Evolutionary conservation across 2,888 invertebrate genomes (phyloP).

Genomic region (Eupithecia tripunctaria): DNA sequence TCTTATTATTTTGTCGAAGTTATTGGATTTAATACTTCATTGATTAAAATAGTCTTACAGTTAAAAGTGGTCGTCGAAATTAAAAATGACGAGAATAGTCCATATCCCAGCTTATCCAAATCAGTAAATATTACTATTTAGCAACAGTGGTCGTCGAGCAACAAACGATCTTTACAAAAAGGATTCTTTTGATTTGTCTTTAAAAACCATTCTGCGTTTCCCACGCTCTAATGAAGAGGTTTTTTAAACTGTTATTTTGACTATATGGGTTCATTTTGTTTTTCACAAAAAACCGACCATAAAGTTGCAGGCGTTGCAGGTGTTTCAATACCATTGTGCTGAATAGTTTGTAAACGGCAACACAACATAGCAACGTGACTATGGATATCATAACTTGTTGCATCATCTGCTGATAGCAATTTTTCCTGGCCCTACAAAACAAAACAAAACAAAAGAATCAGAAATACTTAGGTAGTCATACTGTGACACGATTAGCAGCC

Average conservation of each 20-base stretch:
- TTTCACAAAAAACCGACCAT: too few relatives aligned
- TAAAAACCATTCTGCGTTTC: neutral
- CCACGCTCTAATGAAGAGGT: neutral
- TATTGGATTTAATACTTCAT: neutral
- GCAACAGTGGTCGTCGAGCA: neutral
- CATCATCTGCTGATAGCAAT: neutral
- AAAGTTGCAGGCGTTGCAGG: neutral
- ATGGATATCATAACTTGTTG: neutral
- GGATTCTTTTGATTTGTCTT: neutral
- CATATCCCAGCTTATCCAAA: neutral
- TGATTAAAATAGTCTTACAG: neutral
- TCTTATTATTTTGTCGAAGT: too few relatives aligned
- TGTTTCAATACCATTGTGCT: constrained; percentile 18
- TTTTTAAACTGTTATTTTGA: neutral
- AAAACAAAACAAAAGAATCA: neutral
- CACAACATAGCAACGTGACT: neutral
- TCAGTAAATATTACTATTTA: neutral
- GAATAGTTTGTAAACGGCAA: constrained; percentile 8
- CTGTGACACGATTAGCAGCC: neutral
- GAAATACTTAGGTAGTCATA: neutral
- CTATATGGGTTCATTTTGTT: neutral
- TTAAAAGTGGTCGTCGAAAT: neutral
- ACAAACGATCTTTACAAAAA: neutral
- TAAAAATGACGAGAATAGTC: neutral
- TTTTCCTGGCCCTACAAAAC: neutral